These are phyloP conservation scores for Triops longicaudatus DNA, from an alignment of 1,140 invertebrate genomes.

Conservation along the genomic window DNA sequence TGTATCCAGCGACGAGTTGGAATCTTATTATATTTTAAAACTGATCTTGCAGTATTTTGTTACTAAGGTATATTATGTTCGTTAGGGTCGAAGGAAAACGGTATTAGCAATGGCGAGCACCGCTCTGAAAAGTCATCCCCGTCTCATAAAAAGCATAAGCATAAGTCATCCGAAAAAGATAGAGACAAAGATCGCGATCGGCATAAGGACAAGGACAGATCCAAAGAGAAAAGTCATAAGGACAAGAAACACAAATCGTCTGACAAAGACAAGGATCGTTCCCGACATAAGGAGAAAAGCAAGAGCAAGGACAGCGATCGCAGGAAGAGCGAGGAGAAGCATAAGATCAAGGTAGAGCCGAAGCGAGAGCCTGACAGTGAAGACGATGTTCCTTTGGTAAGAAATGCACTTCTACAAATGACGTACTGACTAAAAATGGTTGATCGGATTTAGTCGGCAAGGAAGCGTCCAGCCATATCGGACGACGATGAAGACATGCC, in stretches of 20 bases:
- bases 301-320: constrained; percentile 37
- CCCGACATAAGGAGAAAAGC: constrained; percentile 36
- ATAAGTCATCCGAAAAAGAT: constrained; percentile 38
- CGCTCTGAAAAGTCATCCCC: constrained; percentile 36
- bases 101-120: constrained; percentile 35
- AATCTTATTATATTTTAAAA: constrained; percentile 31
- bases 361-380: constrained; percentile 40
- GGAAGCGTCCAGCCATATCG: constrained; percentile 25
- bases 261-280: constrained; percentile 45
- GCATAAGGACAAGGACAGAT: constrained; percentile 35
- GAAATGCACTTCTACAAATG: constrained; percentile 24
- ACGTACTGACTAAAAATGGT: constrained; percentile 31
- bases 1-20: constrained; percentile 23
- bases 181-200: constrained; percentile 37
- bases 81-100: constrained; percentile 41
- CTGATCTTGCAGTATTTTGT: constrained; percentile 26
- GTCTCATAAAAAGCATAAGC: constrained; percentile 37
- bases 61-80: constrained; percentile 46
- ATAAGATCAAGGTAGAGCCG: constrained; percentile 35
- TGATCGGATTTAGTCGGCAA: constrained; percentile 17
- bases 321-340: constrained; percentile 46
- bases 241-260: constrained; percentile 37
- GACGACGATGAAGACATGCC: constrained; percentile 55
- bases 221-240: constrained; percentile 37
- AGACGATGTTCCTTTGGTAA: constrained; percentile 69